Evolutionary conservation across 2,797 vertebrate species (phyloP).

Genomic region (Ceryle rudis): DNA sequence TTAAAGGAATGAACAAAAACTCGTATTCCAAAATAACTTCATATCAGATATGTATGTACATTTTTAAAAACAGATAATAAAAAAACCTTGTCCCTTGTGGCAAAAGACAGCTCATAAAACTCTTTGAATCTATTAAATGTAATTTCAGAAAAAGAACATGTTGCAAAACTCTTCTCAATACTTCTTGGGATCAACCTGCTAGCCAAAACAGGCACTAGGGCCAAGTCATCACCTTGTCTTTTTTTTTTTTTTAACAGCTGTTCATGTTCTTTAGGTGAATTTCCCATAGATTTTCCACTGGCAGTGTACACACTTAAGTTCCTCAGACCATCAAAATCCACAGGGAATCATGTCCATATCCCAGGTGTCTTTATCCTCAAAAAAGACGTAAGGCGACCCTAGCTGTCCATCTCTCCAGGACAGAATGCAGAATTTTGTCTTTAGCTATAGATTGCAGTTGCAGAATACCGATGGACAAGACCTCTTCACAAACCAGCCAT

Average conservation of each 20-base stretch:
- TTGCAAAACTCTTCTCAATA: not conserved
- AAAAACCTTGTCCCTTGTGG: not conserved
- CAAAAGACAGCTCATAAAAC: not conserved
- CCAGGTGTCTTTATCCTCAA: not conserved
- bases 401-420: not conserved
- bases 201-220: not conserved
- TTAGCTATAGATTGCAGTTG: not conserved
- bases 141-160: not conserved
- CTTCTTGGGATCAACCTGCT: not conserved
- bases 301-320: not conserved
- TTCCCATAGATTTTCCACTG: not conserved
- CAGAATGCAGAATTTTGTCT: not conserved
- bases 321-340: not conserved
- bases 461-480: not conserved
- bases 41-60: not conserved
- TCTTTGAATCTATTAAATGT: not conserved
- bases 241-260: not conserved
- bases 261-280: not conserved
- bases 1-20: slow-evolving; percentile 3
- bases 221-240: not conserved
- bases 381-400: not conserved
- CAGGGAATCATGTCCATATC: not conserved
- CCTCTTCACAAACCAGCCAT: not conserved
- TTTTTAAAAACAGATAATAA: not conserved
- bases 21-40: not conserved